A percentile compares a stretch with the other conserved stretches of the same genome.
Conservation (phyloP, 1,140 invertebrate species). For the Drosophila arizonae region DNA sequence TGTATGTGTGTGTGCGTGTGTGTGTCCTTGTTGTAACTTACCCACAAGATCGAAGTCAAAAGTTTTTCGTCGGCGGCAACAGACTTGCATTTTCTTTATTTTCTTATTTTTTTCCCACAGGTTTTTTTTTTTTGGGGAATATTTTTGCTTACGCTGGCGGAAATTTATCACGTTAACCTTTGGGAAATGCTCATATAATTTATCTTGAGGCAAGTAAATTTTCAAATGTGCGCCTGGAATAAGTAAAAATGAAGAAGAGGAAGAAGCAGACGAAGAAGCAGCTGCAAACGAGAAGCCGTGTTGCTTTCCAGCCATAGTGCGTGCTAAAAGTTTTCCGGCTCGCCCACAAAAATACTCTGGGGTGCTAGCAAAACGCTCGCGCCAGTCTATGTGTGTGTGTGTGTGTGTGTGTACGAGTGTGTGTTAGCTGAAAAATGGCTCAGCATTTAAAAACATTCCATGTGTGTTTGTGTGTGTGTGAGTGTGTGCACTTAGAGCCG, state of each 20-base stretch:
- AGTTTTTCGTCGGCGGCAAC: conserved; percentile 36
- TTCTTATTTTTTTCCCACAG: background rate
- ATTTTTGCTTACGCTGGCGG: conserved; percentile 76
- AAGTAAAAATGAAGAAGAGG: conserved; percentile 27
- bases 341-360: conserved; percentile 67
- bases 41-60: conserved; percentile 71
- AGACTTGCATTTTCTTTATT: conserved; percentile 62
- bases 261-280: background rate
- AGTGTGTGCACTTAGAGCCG: conserved; percentile 31
- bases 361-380: conserved; percentile 34
- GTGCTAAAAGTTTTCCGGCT: conserved; percentile 60
- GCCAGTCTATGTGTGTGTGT: background rate
- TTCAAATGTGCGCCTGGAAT: conserved; percentile 44
- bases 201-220: conserved; percentile 78
- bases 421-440: conserved; percentile 63
- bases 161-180: conserved; percentile 81
- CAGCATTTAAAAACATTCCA: conserved; percentile 58
- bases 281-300: background rate
- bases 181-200: conserved; percentile 81
- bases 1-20: conserved; percentile 4
- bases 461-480: conserved; percentile 3
- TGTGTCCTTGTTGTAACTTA: conserved; percentile 48
- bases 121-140: conserved; percentile 41
- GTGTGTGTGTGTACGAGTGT: conserved; percentile 24
- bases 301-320: conserved; percentile 40